phyloP scores from a whole-genome alignment of 23 tunicate species.

The Oikopleura vanhoeffeni region DNA sequence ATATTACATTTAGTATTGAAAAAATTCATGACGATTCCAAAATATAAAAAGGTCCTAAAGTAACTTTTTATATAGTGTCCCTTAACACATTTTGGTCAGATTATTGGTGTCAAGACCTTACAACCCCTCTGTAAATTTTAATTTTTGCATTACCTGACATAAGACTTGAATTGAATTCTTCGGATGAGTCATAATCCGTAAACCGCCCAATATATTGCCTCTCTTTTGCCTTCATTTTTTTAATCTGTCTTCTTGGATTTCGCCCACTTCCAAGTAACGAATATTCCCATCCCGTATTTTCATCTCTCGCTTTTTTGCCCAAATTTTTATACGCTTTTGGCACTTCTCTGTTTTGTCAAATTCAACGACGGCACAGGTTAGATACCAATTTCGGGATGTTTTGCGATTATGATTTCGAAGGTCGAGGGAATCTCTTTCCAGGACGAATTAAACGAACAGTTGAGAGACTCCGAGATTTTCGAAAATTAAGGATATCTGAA shows the following conservation, averaged over 20 bases:
- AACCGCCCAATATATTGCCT: background rate
- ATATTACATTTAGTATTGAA: too few species aligned
- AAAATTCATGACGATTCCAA: too few species aligned
- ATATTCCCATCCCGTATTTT: constrained; percentile 48
- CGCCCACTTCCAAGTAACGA: constrained; percentile 37
- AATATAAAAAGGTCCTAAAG: too few species aligned
- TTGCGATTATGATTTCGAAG: constrained; percentile 70
- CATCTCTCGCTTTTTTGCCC: constrained; percentile 59
- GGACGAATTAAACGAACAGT: constrained; percentile 67
- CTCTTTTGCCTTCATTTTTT: constrained; percentile 1
- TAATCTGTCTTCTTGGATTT: background rate
- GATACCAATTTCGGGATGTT: constrained; percentile 63
- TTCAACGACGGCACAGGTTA: constrained; percentile 68
- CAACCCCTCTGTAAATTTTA: too few species aligned
- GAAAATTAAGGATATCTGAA: too few species aligned
- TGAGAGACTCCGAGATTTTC: constrained; percentile 43
- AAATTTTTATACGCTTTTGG: constrained; percentile 77
- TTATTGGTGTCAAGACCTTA: too few species aligned
- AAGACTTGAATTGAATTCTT: background rate
- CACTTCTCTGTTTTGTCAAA: constrained; percentile 51
- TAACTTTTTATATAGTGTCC: too few species aligned
- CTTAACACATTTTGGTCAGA: too few species aligned
- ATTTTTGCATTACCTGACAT: background rate
- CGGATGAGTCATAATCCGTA: background rate
- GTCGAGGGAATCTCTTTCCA: constrained; percentile 44